Base-by-base conservation (phyloP, 2,888 invertebrate genomes). In the Eubasilissa splendida region DNA sequence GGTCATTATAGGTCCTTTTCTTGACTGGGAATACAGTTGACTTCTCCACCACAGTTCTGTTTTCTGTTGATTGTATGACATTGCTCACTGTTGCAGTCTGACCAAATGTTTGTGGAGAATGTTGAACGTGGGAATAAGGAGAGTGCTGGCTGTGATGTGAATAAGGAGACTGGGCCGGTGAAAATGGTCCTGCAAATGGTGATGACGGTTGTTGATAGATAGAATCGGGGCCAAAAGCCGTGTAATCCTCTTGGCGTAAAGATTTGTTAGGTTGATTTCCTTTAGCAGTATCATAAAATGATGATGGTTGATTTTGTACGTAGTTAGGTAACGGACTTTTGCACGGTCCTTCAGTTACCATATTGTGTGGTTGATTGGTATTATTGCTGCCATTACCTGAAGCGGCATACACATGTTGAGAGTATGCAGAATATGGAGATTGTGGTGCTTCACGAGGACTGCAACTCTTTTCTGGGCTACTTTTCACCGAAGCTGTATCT, bases 401-500 rank as follows among this genome's bases (percentile, higher is more conserved):
- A 12, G 81, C 75, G 12, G 88, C 90, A 82, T 91, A 91, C 3
- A 90, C 91, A 83, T 91, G 90, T 84, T 88, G 90, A 5, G 89
- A 88, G 83, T 90, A 90, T 7, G 89, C 88, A 1, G 90, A 89
- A 84, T 88, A 90, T 2, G 90, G 90, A 0, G 90, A 90, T 59
- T 88, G 89, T 0, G 93, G 93, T 78, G 93, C 94, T 85, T 95
- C 93, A 68, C 95, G 92, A 0, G 96, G 96, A 86, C 95, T 95
- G 86, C 95, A 95, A 84, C 95, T 95, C 86, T 96, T 96, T 85
- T 96, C 96, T 0, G 96, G 96, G 85, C 95, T 96, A 85, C 95
- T 95, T 86, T 95, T 95, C 4, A 94, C 93, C 0, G 95, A 95
- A n/a, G 95, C 93, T 0, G 95, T 95, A 85, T 96, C 96, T 87